phyloP scores from a whole-genome alignment of 1,140 invertebrate genomes.

The Piezodorus guildinii region DNA sequence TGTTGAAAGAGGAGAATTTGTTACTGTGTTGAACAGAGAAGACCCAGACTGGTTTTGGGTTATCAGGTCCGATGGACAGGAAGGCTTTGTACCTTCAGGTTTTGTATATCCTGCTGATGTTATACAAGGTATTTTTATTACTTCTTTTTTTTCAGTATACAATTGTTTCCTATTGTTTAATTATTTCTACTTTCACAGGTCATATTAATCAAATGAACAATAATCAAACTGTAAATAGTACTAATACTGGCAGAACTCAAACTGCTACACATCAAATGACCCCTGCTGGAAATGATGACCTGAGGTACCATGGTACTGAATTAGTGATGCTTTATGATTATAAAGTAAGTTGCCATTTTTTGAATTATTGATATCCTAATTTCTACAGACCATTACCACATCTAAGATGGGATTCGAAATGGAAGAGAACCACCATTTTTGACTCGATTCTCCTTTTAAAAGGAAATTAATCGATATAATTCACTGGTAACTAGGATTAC shows the following conservation, averaged over 20 bases:
- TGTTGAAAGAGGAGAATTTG: conserved; percentile 85
- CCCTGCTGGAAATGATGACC: conserved; percentile 39
- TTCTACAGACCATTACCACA: too few species aligned
- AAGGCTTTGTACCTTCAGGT: conserved; percentile 91
- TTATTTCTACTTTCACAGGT: conserved; percentile 29
- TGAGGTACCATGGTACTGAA: conserved; percentile 71
- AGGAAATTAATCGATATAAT: too few species aligned
- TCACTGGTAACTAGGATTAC: too few species aligned
- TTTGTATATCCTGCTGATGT: conserved; percentile 84
- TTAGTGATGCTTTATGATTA: conserved; percentile 90
- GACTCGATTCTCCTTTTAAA: too few species aligned
- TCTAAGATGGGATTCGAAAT: too few species aligned
- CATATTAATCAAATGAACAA: conserved; percentile 36
- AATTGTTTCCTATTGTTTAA: conserved; percentile 4
- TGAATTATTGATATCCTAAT: too few species aligned
- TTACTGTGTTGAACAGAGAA: conserved; percentile 85
- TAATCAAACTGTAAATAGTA: conserved; percentile 25
- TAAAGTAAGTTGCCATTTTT: conserved; percentile 43
- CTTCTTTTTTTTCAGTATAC: conserved; percentile 2
- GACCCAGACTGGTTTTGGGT: conserved; percentile 96
- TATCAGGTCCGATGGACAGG: conserved; percentile 76
- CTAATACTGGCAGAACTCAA: conserved; percentile 18
- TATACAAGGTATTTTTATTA: conserved; percentile 46
- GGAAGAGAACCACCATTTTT: too few species aligned
- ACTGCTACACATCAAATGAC: conserved; percentile 29